Conservation (phyloP, 2,113 vertebrate genomes). For the Petrocephalus zakoni region DNA sequence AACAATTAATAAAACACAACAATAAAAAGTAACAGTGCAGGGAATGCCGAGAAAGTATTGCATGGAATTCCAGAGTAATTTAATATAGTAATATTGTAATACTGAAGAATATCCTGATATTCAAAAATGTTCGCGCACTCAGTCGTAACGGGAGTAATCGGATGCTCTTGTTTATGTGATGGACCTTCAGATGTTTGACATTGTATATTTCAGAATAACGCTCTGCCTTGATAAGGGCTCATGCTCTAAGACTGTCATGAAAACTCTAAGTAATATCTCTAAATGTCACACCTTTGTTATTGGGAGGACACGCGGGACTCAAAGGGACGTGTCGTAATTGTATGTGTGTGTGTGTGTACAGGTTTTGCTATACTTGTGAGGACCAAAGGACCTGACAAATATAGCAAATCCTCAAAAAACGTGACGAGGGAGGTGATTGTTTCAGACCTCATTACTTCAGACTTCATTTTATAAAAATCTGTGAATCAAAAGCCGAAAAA, state of each 20-base stretch:
- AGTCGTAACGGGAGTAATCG: neutral
- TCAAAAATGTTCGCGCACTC: neutral
- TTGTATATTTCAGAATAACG: neutral
- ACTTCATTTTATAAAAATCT: no score
- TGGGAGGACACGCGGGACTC: neutral
- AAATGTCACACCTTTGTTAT: neutral
- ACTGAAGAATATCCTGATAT: neutral
- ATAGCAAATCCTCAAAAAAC: no score
- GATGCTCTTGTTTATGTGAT: neutral
- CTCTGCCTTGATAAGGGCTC: neutral
- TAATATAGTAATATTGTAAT: neutral
- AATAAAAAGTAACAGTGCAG: neutral
- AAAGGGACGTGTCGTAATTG: neutral
- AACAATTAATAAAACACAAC: neutral
- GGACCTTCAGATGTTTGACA: neutral
- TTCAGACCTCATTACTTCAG: no score
- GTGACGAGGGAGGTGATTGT: no score
- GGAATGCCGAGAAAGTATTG: neutral
- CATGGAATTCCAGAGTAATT: neutral
- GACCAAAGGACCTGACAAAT: no score
- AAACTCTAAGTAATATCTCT: neutral
- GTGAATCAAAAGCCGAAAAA: no score
- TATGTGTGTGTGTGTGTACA: neutral
- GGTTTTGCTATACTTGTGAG: no score
- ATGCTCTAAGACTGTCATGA: neutral